Percentiles rank a stretch among this genome's conserved stretches.
Evolutionary conservation across 1,140 invertebrate species (phyloP).

Genomic region (Hirudo medicinalis): DNA sequence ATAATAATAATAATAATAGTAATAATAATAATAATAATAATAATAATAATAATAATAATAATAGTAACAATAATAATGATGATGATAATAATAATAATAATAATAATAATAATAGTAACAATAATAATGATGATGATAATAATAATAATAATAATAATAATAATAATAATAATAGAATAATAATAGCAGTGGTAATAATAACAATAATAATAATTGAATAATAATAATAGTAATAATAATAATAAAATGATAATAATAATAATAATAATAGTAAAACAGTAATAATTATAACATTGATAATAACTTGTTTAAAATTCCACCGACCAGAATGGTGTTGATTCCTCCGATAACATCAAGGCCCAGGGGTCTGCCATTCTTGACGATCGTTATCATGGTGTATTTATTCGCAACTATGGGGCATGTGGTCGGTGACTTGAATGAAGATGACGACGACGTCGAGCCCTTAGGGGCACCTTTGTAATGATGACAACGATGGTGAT

Average conservation of each 20-base stretch:
- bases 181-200: slow-evolving; percentile 3
- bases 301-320: not conserved
- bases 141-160: slow-evolving; percentile 3
- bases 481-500: not conserved
- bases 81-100: not conserved
- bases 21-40: slow-evolving; percentile 9
- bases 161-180: not conserved
- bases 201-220: slow-evolving; percentile 8
- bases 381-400: not conserved
- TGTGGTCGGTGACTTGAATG: not conserved
- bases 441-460: not conserved
- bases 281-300: slow-evolving; percentile 13
- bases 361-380: not conserved
- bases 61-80: slow-evolving; percentile 12
- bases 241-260: slow-evolving; percentile 5
- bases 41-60: slow-evolving; percentile 10
- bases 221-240: not conserved
- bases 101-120: slow-evolving; percentile 2
- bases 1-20: not conserved
- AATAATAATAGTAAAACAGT: not conserved
- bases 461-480: not conserved
- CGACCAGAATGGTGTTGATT: not conserved
- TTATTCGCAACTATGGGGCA: not conserved
- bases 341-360: not conserved
- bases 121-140: slow-evolving; percentile 5